Evolutionary conservation across 2,888 invertebrate species (phyloP), one percentile per base, ranked within the genome.

Genomic region (Rhodophaea formosa): DNA sequence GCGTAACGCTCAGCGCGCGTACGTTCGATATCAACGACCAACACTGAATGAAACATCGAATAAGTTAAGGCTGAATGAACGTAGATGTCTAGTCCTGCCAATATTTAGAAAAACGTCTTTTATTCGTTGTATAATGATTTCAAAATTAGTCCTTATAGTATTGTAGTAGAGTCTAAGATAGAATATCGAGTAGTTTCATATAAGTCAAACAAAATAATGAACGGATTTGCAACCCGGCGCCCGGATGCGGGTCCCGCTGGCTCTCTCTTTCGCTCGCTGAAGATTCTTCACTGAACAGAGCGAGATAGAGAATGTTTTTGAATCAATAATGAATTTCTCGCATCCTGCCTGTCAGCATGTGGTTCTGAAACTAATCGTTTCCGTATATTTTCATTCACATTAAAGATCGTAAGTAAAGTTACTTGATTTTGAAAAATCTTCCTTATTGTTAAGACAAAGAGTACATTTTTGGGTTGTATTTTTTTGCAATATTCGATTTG

Each of bases 321-420:
- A 84, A 86, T 87, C 84, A 80, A 86, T 86, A 87, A 87, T 85
- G 84, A 81, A 77, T 82, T 79, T 77, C 79, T 84, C 75, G 75
- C 86, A 87, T 89, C 89, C 87, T 83, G 84, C 75, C 80, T 86
- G 87, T 87, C 88, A 86, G 79, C 88, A 80, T 86, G 86, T 80
- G 86, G 80, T 79, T 78, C 80, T 83, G 83, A 85, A 86, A 89
- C 86, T 84, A 88, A 89, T 89, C 86, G 87, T 83, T 88, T 89
- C 89, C 88, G 82, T 69, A 76, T 77, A 61, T 63, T 42, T 29
- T 46, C 59, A 57, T 51, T 58, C 12, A 1, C 53, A 14, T 10
- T 55, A 61, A 79, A 78, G 35, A 67, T 29, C 66, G 3, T 69
- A 79, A 63, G 60, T 61, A n/a, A 12, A 23, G 1, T n/a, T 1